phyloP scores from a whole-genome alignment of 2,113 vertebrate genomes.

The Pelodiscus sinensis region DNA sequence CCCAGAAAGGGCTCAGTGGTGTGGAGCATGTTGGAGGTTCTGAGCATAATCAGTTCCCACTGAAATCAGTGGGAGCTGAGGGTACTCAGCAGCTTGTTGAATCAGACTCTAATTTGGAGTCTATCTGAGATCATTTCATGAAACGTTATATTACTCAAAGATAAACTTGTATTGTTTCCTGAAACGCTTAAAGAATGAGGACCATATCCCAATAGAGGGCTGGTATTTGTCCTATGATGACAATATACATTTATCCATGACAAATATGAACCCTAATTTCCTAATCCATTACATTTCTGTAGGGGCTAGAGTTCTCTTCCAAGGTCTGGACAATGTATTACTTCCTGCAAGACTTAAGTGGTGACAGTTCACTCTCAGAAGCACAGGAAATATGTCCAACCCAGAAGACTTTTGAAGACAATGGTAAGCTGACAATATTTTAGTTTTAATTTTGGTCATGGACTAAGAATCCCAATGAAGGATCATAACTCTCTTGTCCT shows the following conservation, averaged over 20 bases:
- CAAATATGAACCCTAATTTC: neutral
- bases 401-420: neutral
- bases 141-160: neutral
- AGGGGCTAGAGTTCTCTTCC: neutral
- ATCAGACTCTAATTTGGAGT: neutral
- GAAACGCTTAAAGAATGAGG: neutral
- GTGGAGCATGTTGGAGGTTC: neutral
- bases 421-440: neutral
- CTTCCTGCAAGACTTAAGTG: neutral
- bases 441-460: neutral
- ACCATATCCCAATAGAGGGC: neutral
- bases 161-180: neutral
- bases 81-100: neutral
- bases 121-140: neutral
- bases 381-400: neutral
- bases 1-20: neutral
- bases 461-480: neutral
- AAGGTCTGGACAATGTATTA: neutral
- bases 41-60: rapidly evolving
- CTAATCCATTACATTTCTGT: neutral
- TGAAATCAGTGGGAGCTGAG: neutral
- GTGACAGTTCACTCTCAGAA: neutral
- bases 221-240: neutral
- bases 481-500: neutral
- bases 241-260: neutral